Percentiles rank a stretch among this genome's conserved stretches.
Conservation (phyloP, 2,888 invertebrate species). For the Seira musarum region DNA sequence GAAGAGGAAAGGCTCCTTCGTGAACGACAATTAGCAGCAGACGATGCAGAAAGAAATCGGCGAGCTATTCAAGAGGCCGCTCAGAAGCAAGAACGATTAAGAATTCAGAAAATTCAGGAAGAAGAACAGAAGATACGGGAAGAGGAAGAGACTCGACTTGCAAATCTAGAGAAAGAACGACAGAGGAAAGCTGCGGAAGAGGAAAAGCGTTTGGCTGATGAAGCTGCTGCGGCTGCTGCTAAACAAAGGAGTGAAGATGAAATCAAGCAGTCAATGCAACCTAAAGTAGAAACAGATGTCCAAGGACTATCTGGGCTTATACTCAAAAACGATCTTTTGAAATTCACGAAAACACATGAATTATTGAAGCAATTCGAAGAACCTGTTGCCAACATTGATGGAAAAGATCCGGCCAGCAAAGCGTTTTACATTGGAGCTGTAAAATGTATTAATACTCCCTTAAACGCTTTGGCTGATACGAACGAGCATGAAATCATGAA, state of each 20-base stretch:
- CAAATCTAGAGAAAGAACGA: conserved; percentile 20
- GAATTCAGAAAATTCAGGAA: conserved; percentile 43
- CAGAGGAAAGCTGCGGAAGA: conserved; percentile 19
- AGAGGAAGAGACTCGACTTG: conserved; percentile 17
- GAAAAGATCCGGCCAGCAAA: conserved; percentile 57
- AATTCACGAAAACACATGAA: conserved; percentile 58
- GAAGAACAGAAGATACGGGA: conserved; percentile 30
- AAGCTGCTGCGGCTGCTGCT: conserved; percentile 25
- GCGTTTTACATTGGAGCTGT: conserved; percentile 65
- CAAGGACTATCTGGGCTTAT: conserved; percentile 61
- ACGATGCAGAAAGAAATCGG: conserved; percentile 7
- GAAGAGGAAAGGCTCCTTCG: conserved; percentile 9
- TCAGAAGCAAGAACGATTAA: conserved; percentile 20
- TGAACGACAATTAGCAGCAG: conserved; percentile 32
- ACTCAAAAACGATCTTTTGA: conserved; percentile 55
- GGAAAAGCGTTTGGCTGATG: conserved; percentile 31
- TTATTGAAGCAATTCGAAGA: conserved; percentile 60
- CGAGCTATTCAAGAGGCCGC: conserved; percentile 35
- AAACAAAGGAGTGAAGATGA: conserved; percentile 8
- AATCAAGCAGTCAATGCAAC: conserved; percentile 14
- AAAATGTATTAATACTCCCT: conserved; percentile 66
- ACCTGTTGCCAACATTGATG: conserved; percentile 55
- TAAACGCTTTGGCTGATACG: conserved; percentile 66
- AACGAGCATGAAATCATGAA: conserved; percentile 46
- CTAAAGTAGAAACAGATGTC: conserved; percentile 24